phyloP scores from a whole-genome alignment of 1,140 invertebrate species.

The Ooceraea biroi region DNA sequence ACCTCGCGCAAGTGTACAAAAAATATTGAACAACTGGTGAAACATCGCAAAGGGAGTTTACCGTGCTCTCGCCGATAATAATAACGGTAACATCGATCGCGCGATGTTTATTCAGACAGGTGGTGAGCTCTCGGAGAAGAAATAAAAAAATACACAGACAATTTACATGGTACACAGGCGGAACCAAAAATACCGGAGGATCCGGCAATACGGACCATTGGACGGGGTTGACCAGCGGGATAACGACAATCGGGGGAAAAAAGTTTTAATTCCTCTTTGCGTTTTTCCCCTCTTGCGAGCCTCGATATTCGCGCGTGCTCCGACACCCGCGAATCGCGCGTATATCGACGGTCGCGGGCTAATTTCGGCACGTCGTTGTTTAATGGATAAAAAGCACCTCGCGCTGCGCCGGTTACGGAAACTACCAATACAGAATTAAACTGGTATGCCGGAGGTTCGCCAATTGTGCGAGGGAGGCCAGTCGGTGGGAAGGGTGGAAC shows the following conservation, averaged over 20 bases:
- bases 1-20: not conserved
- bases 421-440: conserved; percentile 33
- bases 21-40: not conserved
- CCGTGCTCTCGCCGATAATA: conserved; percentile 3
- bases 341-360: conserved; percentile 12
- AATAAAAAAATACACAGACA: conserved; percentile 32
- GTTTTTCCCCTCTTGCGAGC: not conserved
- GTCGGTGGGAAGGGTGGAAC: conserved; percentile 14
- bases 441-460: conserved; percentile 2
- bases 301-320: conserved; percentile 4
- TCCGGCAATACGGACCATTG: not conserved
- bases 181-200: conserved; percentile 31
- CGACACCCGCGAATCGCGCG: not conserved
- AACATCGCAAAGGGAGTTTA: conserved; percentile 20
- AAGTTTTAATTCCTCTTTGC: conserved; percentile 33
- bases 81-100: conserved; percentile 46
- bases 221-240: conserved; percentile 17
- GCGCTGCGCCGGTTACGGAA: conserved; percentile 29
- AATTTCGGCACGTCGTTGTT: conserved; percentile 40
- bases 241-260: conserved; percentile 28
- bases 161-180: conserved; percentile 15
- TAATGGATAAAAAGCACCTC: conserved; percentile 44
- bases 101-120: conserved; percentile 35
- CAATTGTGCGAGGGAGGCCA: conserved; percentile 38
- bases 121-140: conserved; percentile 11